A percentile compares a stretch with the other conserved stretches of the same genome.
These are phyloP conservation scores for Mormyrus proboscirostris DNA, from an alignment of 2,797 vertebrate genomes.

Conservation along the genomic window DNA sequence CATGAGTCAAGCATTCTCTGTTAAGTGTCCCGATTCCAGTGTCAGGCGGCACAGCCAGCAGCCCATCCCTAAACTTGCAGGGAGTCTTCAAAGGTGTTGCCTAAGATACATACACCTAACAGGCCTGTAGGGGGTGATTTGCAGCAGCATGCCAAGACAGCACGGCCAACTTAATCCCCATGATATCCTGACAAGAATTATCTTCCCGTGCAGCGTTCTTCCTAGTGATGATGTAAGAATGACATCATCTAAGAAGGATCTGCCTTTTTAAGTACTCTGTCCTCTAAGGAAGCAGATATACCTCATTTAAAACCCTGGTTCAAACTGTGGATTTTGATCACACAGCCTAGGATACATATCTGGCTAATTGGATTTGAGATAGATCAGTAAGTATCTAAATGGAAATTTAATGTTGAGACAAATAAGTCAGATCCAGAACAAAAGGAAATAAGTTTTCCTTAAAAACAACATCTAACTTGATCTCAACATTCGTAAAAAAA, in stretches of 20 bases:
- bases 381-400: neutral
- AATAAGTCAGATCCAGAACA: neutral
- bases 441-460: neutral
- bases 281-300: neutral
- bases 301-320: neutral
- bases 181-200: slow-evolving; percentile 1
- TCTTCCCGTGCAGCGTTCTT: neutral
- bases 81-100: neutral
- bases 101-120: neutral
- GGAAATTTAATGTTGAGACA: neutral
- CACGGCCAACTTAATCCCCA: neutral
- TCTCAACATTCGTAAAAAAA: neutral
- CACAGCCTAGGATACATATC: neutral
- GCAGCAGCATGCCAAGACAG: neutral
- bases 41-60: neutral
- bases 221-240: neutral
- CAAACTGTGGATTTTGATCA: neutral
- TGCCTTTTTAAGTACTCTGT: neutral
- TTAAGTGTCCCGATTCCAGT: neutral
- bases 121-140: neutral
- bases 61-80: neutral
- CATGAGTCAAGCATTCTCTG: neutral
- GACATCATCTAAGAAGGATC: neutral
- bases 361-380: neutral
- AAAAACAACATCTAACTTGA: neutral